Conservation (phyloP, 30 jellyfish, hydroid and myxozoan genomes). For the Cassiopea xamachana region DNA sequence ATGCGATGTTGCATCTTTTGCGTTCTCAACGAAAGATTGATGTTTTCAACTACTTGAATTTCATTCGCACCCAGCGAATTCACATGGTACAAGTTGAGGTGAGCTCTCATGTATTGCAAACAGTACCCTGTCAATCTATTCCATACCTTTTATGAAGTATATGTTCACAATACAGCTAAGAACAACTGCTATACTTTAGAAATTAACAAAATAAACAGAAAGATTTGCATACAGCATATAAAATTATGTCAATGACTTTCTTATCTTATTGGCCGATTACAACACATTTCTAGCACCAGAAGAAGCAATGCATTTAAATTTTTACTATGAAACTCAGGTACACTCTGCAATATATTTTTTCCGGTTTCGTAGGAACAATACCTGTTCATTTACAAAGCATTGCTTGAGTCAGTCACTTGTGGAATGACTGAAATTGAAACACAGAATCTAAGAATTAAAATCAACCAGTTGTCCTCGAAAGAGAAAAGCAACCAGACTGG, state of each 20-base stretch:
- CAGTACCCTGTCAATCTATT: neutral
- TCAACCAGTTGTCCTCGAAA: conserved; percentile 24
- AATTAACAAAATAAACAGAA: too few relatives aligned
- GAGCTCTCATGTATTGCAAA: neutral
- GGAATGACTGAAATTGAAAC: conserved; percentile 85
- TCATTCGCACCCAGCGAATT: conserved; percentile 75
- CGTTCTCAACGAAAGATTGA: conserved; percentile 66
- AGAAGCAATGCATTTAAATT: too few relatives aligned
- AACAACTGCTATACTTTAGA: too few relatives aligned
- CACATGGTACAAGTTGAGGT: conserved; percentile 93
- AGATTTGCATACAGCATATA: too few relatives aligned
- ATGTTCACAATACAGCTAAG: too few relatives aligned
- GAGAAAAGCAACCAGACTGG: conserved; percentile 69
- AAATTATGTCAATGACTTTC: too few relatives aligned
- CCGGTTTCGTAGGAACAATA: conserved; percentile 83
- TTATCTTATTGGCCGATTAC: too few relatives aligned
- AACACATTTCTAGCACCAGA: too few relatives aligned
- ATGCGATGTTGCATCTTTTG: conserved; percentile 82
- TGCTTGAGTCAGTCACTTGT: conserved; percentile 81
- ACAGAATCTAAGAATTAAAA: conserved; percentile 36
- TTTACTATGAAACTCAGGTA: neutral
- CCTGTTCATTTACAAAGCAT: conserved; percentile 80
- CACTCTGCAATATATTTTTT: neutral
- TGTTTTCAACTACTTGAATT: conserved; percentile 87
- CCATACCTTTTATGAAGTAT: too few relatives aligned